These are phyloP conservation scores for Scyliorhinus canicula DNA, from an alignment of 2,797 vertebrate genomes.

Conservation along the genomic window DNA sequence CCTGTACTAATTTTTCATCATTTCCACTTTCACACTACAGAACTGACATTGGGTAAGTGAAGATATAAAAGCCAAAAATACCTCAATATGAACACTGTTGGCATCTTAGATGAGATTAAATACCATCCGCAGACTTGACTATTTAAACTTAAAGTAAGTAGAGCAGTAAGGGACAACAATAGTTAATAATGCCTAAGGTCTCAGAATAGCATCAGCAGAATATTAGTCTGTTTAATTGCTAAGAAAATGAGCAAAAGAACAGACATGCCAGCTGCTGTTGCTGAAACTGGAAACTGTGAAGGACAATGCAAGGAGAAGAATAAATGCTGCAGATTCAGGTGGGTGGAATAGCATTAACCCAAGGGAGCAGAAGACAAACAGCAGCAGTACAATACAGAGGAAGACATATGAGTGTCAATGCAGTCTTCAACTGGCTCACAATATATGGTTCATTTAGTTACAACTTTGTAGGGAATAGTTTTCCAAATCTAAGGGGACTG, in stretches of 20 bases:
- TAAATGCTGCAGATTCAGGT: background rate
- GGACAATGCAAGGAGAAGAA: background rate
- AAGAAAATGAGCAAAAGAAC: background rate
- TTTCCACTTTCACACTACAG: background rate
- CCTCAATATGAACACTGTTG: background rate
- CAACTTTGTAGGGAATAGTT: background rate
- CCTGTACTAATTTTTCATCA: background rate
- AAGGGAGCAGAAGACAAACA: background rate
- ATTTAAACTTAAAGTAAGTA: background rate
- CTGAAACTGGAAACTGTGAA: slow-evolving; percentile 20
- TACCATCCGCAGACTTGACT: background rate
- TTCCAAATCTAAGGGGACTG: background rate
- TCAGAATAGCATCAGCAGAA: background rate
- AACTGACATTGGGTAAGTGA: background rate
- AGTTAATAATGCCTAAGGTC: background rate
- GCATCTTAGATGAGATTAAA: background rate
- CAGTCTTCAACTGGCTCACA: background rate
- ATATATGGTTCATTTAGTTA: background rate
- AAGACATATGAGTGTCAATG: background rate
- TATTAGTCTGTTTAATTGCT: background rate
- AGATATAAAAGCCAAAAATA: background rate
- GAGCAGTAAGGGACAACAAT: background rate
- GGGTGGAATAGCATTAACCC: background rate
- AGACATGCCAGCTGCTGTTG: background rate
- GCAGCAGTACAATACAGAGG: background rate